Conservation (phyloP, 1,140 invertebrate species). For the Latrodectus geometricus region DNA sequence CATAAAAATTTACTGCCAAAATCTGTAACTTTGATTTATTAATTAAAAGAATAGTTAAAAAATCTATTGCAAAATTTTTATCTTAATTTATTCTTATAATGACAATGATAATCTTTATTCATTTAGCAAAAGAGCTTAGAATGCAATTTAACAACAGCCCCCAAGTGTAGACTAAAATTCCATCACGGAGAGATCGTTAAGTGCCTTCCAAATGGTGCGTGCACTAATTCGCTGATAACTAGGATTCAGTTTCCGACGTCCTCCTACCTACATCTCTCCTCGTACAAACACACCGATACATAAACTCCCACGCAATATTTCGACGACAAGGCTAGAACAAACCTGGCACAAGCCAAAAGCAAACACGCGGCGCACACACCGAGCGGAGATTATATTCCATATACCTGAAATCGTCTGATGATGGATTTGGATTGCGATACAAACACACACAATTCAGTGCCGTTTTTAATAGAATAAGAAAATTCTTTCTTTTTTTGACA, state of each 20-base stretch:
- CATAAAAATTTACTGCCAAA: too few species aligned
- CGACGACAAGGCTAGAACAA: not conserved
- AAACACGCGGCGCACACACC: not conserved
- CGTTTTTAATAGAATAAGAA: conserved; percentile 1
- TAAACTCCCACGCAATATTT: not conserved
- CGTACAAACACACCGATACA: not conserved
- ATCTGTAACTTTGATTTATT: too few species aligned
- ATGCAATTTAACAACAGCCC: not conserved
- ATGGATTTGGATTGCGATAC: not conserved
- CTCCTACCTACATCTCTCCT: not conserved
- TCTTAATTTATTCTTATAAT: too few species aligned
- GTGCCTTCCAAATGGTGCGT: conserved; percentile 9
- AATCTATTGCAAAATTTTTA: too few species aligned
- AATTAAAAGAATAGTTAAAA: too few species aligned
- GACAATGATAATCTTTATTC: too few species aligned
- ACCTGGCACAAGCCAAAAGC: not conserved
- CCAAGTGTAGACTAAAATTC: not conserved
- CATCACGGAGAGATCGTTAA: conserved; percentile 13
- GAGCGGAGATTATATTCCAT: not conserved
- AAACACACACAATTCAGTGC: not conserved
- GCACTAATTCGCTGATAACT: conserved; percentile 1
- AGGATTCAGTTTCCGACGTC: not conserved
- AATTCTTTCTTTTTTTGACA: not conserved
- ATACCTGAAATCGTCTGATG: not conserved
- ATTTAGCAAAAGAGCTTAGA: not conserved